Conservation (phyloP, 1,140 invertebrate species). For the Planococcus citri region DNA sequence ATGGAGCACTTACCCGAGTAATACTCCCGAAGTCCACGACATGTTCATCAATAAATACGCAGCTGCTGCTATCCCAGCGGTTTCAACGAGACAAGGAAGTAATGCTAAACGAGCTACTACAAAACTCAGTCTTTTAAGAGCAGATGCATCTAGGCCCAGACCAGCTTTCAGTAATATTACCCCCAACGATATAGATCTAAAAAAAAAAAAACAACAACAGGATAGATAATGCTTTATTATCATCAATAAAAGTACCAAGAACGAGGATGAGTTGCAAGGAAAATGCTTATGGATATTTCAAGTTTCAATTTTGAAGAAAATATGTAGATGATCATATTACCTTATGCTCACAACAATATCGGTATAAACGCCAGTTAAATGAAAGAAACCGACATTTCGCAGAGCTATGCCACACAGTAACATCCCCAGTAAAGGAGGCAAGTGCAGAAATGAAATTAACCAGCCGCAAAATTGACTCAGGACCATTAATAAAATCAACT, state of each 20-base stretch:
- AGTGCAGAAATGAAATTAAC: conserved; percentile 9
- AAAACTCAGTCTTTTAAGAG: conserved; percentile 43
- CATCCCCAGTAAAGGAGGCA: conserved; percentile 31
- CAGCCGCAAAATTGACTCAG: not conserved
- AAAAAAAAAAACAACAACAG: too few relatives aligned
- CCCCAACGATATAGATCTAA: conserved; percentile 49
- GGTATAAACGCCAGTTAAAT: conserved; percentile 25
- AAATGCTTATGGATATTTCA: too few relatives aligned
- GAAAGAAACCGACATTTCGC: conserved; percentile 28
- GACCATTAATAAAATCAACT: not conserved
- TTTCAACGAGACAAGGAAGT: conserved; percentile 52
- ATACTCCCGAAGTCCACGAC: conserved; percentile 55
- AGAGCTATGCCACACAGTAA: conserved; percentile 29
- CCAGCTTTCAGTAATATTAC: conserved; percentile 64
- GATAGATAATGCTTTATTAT: too few relatives aligned
- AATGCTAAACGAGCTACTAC: conserved; percentile 48
- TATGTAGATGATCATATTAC: conserved; percentile 19
- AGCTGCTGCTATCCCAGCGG: conserved; percentile 41
- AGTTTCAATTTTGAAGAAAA: too few relatives aligned
- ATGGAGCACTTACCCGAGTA: conserved; percentile 46
- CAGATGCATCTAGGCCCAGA: conserved; percentile 52
- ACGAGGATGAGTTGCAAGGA: too few relatives aligned
- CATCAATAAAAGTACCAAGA: too few relatives aligned
- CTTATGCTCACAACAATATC: conserved; percentile 28
- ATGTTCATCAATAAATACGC: conserved; percentile 47